Base-by-base conservation (phyloP, 2,888 invertebrate genomes). In the Punctoribates punctum region DNA sequence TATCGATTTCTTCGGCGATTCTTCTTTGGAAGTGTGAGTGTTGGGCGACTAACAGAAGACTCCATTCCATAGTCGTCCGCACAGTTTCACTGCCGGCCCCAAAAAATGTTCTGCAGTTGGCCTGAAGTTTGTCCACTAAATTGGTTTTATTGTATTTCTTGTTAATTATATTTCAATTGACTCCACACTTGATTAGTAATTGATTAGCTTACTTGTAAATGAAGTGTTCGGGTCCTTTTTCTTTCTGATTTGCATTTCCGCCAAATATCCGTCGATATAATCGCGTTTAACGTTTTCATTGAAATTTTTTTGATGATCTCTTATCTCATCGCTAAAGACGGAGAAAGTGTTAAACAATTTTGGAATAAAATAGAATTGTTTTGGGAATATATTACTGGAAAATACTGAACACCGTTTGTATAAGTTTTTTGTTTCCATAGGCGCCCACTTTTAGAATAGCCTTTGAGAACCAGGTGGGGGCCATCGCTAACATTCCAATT, bases 1-100 rank as follows among this genome's bases (percentile, higher is more conserved):
- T 82, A 79, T 89, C 88, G 67, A 90, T 84, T 83, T 90, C 90
- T 3, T 83, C 80, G 57, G 88, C 89, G 15, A 90, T 83, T 77
- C 85, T 85, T 51, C 82, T 83, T 80, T 89, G 88, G 51, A 89
- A 85, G 0, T 87, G 84, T 0, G 87, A 86, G 81, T 89, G 85
- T 65, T 87, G 83, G 0, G 88, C 84, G 78, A 90, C 84, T 79
- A 88, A 86, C 1, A 89, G 84, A 1, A 90, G 83, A 75, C 88
- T 60, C 80, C 80, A 80, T 23, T 79, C 79, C n/a, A 79, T 62
- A 3, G 78, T 78, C 17, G 79, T 77, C 17, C 79, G 70, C 4
- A 80, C 79, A 0, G 80, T 79, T 5, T 78, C 79, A 57, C 78
- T 78, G 6, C 80, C 80, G 1, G 80, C 80, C 6, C 80, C 80